phyloP scores from a whole-genome alignment of 2,113 vertebrate genomes.

The Meles meles region DNA sequence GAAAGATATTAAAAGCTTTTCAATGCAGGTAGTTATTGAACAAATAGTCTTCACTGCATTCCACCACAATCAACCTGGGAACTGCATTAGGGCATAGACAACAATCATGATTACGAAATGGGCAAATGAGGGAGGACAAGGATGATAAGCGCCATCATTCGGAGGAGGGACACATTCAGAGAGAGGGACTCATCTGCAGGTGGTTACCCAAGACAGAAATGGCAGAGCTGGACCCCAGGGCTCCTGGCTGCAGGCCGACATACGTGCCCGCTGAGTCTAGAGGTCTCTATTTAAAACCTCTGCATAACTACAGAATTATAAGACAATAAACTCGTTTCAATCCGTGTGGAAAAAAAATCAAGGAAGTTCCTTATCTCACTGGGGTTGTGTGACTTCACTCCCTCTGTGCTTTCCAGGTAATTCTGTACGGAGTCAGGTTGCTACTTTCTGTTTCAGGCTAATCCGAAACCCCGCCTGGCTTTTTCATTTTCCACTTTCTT shows the following conservation, averaged over 20 bases:
- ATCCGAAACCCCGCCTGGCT: not conserved
- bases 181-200: not conserved
- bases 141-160: not conserved
- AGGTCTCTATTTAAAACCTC: not conserved
- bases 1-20: not conserved
- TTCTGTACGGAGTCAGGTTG: not conserved
- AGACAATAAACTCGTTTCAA: not conserved
- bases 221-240: not conserved
- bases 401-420: not conserved
- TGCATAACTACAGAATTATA: not conserved
- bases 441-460: not conserved
- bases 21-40: not conserved
- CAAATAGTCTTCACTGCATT: not conserved
- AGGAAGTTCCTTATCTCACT: not conserved
- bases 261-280: not conserved
- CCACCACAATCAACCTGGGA: not conserved
- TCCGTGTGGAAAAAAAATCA: not conserved
- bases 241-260: not conserved
- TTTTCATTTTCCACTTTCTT: slow-evolving; percentile 2
- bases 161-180: not conserved
- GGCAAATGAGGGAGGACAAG: not conserved
- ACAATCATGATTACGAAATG: not conserved
- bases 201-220: not conserved
- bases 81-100: not conserved
- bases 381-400: not conserved